Percentiles rank a stretch among this genome's conserved stretches.
Evolutionary conservation across 2,113 vertebrate genomes (phyloP).

Genomic region (Chaetorhynchus papuensis): DNA sequence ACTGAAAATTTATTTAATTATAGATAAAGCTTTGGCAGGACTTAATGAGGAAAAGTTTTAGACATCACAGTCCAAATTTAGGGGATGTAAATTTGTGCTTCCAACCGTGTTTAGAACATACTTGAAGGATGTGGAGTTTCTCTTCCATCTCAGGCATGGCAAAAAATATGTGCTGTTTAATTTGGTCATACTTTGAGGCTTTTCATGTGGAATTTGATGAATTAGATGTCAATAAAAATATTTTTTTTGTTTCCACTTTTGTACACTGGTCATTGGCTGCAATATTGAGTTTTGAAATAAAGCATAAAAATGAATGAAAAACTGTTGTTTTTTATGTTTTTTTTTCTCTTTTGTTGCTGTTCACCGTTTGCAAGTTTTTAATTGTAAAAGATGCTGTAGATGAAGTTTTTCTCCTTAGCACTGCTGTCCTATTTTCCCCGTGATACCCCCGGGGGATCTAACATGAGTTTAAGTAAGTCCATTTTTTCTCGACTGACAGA

Average conservation of each 20-base stretch:
- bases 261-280: not conserved
- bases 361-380: constrained; percentile 9
- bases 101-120: not conserved
- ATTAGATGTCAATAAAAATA: not conserved
- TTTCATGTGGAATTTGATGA: not conserved
- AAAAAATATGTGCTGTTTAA: not conserved
- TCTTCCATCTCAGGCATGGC: not conserved
- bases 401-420: constrained; percentile 24
- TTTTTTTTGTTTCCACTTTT: not conserved
- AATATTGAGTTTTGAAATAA: not conserved
- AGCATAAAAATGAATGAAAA: not conserved
- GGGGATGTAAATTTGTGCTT: not conserved
- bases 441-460: constrained; percentile 32
- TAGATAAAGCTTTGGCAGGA: not conserved
- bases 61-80: not conserved
- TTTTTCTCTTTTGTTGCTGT: not conserved
- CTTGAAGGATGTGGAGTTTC: not conserved
- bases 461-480: constrained; percentile 61
- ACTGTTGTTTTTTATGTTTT: not conserved
- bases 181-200: not conserved
- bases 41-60: not conserved
- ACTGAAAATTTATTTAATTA: not conserved
- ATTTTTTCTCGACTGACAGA: constrained; percentile 59
- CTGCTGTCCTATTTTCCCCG: constrained; percentile 61
- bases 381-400: constrained; percentile 50